phyloP scores from a whole-genome alignment of 2,113 vertebrate genomes.

The Sciurus niger region DNA sequence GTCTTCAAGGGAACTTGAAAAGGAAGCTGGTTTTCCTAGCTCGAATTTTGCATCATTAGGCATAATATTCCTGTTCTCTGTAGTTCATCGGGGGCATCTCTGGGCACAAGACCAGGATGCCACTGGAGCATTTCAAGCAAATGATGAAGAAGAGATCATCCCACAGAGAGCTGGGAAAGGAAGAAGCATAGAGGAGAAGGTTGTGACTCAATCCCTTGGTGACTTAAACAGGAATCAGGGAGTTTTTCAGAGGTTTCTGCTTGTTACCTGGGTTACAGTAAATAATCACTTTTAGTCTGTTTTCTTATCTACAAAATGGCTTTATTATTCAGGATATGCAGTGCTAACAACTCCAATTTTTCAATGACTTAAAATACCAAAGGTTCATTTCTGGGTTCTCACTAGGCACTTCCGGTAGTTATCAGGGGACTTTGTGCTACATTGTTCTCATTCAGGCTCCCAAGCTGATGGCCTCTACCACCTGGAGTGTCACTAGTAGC shows the following conservation, averaged over 20 bases:
- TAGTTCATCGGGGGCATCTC: background rate
- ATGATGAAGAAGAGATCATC: background rate
- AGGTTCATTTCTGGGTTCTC: conserved; percentile 1
- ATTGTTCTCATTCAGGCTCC: background rate
- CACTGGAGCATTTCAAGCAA: background rate
- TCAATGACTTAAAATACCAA: conserved; percentile 18
- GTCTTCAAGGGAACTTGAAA: background rate
- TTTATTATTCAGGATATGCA: background rate
- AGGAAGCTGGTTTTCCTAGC: background rate
- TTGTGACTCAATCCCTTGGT: background rate
- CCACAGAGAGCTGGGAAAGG: background rate
- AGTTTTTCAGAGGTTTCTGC: background rate
- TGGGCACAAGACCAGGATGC: background rate
- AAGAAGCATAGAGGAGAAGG: background rate
- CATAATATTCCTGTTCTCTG: background rate
- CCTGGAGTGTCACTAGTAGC: background rate
- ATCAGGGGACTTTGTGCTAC: background rate
- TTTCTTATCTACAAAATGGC: background rate
- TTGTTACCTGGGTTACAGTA: background rate
- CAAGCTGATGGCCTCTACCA: background rate
- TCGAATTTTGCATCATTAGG: background rate
- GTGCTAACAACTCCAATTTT: background rate
- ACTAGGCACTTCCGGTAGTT: background rate
- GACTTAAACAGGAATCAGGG: background rate
- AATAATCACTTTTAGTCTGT: conserved; percentile 7